A percentile compares a stretch with the other conserved stretches of the same genome.
These are phyloP conservation scores for Pegoplata infirma DNA, from an alignment of 2,888 invertebrate genomes.

Conservation along the genomic window DNA sequence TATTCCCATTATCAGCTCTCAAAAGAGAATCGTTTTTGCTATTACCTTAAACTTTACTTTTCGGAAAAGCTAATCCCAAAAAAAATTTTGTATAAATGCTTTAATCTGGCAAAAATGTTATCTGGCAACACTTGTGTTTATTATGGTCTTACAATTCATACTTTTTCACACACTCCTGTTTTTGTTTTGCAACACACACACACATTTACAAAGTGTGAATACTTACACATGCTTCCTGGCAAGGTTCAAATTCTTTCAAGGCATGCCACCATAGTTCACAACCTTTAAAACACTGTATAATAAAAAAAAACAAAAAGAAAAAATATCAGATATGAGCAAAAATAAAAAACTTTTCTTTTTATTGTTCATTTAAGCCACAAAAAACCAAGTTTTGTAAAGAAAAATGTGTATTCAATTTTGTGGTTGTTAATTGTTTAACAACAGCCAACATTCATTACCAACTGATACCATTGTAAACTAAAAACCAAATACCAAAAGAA, in stretches of 20 bases:
- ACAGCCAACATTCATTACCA: background rate
- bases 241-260: constrained; percentile 83
- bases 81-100: too few relatives aligned
- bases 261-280: constrained; percentile 89
- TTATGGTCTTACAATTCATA: background rate
- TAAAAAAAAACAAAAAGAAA: constrained; percentile 29
- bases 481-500: background rate
- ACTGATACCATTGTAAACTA: background rate
- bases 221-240: constrained; percentile 92
- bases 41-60: too few relatives aligned
- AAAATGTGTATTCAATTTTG: constrained; percentile 42
- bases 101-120: too few relatives aligned
- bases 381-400: constrained; percentile 34
- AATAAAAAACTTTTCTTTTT: constrained; percentile 13
- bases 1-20: too few relatives aligned
- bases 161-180: background rate
- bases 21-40: too few relatives aligned
- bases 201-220: constrained; percentile 21
- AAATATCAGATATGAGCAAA: constrained; percentile 26
- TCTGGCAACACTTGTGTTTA: background rate
- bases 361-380: constrained; percentile 12
- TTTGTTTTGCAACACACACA: too few relatives aligned
- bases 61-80: too few relatives aligned
- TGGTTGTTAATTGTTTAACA: constrained; percentile 46
- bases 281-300: constrained; percentile 86